A percentile compares a stretch with the other conserved stretches of the same genome.
Evolutionary conservation across 2,797 vertebrate species (phyloP).

Genomic region (Hydrolagus colliei): DNA sequence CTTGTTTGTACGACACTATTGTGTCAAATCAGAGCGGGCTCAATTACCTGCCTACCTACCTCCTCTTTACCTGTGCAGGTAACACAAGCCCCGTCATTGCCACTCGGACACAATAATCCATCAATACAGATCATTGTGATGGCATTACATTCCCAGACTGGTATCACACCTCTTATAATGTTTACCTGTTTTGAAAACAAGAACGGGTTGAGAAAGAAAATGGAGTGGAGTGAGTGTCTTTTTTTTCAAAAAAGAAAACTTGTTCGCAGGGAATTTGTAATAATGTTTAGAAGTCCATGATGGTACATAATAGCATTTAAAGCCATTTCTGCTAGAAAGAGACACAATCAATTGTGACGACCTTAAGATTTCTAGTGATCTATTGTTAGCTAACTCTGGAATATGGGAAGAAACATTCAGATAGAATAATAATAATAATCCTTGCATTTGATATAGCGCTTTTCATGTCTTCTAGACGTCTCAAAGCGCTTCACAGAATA

Average conservation of each 20-base stretch:
- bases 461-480: no score
- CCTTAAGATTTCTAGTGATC: no score
- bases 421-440: no score
- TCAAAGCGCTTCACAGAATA: no score
- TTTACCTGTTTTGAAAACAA: slow-evolving; percentile 24
- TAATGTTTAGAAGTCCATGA: no score
- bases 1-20: slow-evolving; percentile 37
- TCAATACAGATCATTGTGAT: slow-evolving; percentile 21
- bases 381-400: no score
- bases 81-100: slow-evolving; percentile 39
- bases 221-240: background rate
- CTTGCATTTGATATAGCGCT: no score
- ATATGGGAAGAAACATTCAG: no score
- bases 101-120: slow-evolving; percentile 14
- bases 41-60: slow-evolving; percentile 34
- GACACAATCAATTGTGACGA: no score
- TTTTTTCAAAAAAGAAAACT: background rate
- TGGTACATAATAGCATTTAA: no score
- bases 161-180: background rate
- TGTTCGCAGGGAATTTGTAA: no score
- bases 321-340: no score
- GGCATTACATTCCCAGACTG: background rate
- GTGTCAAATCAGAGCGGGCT: slow-evolving; percentile 37
- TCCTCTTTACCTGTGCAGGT: slow-evolving; percentile 21
- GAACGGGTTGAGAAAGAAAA: background rate